Evolutionary conservation across 2,888 invertebrate genomes (phyloP).

Genomic region (Chironomus riparius): DNA sequence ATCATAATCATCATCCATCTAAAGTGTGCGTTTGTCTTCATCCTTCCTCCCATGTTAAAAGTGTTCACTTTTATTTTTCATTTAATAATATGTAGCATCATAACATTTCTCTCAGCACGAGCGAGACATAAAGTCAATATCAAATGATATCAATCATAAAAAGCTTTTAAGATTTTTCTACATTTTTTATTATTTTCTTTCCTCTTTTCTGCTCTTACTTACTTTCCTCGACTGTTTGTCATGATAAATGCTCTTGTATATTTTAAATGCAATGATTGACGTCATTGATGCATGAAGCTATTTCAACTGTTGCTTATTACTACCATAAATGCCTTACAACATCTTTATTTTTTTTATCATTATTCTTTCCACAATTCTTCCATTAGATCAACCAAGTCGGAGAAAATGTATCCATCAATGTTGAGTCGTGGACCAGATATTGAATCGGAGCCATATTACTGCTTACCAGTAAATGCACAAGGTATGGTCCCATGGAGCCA

Average conservation of each 20-base stretch:
- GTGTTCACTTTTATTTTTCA: neutral
- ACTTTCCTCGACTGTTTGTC: neutral
- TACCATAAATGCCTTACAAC: neutral
- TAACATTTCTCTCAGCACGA: neutral
- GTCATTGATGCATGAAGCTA: neutral
- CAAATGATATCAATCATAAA: constrained; percentile 5
- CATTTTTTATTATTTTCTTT: neutral
- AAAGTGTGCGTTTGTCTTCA: neutral
- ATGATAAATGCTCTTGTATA: neutral
- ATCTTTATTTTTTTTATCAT: neutral
- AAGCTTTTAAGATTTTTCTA: neutral
- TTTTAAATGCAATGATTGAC: neutral
- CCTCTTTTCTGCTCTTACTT: neutral
- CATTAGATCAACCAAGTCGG: constrained; percentile 84
- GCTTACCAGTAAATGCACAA: constrained; percentile 59
- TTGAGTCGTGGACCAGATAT: constrained; percentile 71
- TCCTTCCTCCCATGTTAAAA: neutral
- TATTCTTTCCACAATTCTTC: neutral
- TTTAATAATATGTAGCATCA: neutral
- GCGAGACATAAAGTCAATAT: constrained; percentile 14
- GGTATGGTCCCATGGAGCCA: constrained; percentile 53
- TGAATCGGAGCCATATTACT: constrained; percentile 79
- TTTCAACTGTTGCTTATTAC: neutral
- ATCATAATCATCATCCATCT: neutral
- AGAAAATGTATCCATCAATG: constrained; percentile 90